A percentile compares a stretch with the other conserved stretches of the same genome.
Conservation (phyloP, 2,113 vertebrate genomes). For the Lepus timidus region DNA sequence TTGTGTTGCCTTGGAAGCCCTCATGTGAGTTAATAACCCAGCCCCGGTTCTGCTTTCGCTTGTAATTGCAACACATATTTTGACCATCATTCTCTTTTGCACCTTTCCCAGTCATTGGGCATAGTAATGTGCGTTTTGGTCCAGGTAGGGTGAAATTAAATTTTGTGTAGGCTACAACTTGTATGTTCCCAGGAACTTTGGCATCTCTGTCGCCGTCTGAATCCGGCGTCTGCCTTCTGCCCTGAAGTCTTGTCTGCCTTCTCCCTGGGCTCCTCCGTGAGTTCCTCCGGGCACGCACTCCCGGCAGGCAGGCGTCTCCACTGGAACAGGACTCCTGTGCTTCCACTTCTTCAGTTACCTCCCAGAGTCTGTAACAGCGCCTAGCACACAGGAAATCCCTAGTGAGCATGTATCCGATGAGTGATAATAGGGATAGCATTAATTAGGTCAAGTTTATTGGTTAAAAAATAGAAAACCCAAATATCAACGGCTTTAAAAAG, state of each 20-base stretch:
- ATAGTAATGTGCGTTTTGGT: background rate
- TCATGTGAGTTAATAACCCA: background rate
- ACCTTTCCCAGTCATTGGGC: background rate
- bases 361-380: too few species aligned
- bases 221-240: background rate
- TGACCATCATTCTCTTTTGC: background rate
- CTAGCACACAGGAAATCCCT: background rate
- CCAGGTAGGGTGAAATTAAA: background rate
- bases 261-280: background rate
- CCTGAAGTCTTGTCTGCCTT: background rate
- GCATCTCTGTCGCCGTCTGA: accelerated
- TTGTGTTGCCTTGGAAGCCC: background rate
- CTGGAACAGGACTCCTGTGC: accelerated
- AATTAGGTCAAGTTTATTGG: background rate
- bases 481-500: background rate
- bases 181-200: background rate
- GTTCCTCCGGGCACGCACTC: background rate
- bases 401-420: background rate
- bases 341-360: background rate
- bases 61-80: background rate
- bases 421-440: background rate
- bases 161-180: background rate
- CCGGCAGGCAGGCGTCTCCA: background rate
- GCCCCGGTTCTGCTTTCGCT: background rate
- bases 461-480: background rate